Conservation (phyloP, 2,888 invertebrate species). For the Eupithecia subumbrata region DNA sequence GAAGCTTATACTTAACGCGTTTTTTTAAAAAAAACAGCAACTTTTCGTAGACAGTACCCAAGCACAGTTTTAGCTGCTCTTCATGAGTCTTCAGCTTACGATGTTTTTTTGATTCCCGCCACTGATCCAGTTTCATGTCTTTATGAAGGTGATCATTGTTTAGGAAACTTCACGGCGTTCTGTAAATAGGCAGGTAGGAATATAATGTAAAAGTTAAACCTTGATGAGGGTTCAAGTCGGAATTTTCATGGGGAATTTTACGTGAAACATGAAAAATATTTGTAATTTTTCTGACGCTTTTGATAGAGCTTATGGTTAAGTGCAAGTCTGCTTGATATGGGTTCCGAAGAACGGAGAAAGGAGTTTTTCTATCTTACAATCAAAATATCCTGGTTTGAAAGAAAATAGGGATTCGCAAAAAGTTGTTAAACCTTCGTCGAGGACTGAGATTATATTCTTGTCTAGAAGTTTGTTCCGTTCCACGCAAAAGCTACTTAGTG, state of each 20-base stretch:
- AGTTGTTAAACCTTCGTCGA: no score
- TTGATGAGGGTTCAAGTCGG: conserved; percentile 24
- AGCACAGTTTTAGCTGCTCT: neutral
- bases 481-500: no score
- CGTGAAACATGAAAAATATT: neutral
- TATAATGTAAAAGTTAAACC: conserved; percentile 17
- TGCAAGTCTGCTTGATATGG: neutral
- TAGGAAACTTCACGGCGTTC: conserved; percentile 19
- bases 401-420: no score
- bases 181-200: neutral
- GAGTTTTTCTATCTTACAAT: no score
- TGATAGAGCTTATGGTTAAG: neutral
- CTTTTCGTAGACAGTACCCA: neutral
- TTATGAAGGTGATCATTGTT: conserved; percentile 35
- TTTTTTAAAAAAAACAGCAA: neutral
- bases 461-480: no score
- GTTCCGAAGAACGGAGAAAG: neutral
- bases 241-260: conserved; percentile 17
- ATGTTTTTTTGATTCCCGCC: conserved; percentile 45
- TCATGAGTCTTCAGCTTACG: conserved; percentile 33
- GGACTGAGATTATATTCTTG: no score
- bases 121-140: conserved; percentile 37
- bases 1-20: neutral
- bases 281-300: conserved; percentile 8
- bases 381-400: no score